These are phyloP conservation scores for Drosophila subquinaria DNA, from an alignment of 2,888 invertebrate genomes.

Conservation along the genomic window DNA sequence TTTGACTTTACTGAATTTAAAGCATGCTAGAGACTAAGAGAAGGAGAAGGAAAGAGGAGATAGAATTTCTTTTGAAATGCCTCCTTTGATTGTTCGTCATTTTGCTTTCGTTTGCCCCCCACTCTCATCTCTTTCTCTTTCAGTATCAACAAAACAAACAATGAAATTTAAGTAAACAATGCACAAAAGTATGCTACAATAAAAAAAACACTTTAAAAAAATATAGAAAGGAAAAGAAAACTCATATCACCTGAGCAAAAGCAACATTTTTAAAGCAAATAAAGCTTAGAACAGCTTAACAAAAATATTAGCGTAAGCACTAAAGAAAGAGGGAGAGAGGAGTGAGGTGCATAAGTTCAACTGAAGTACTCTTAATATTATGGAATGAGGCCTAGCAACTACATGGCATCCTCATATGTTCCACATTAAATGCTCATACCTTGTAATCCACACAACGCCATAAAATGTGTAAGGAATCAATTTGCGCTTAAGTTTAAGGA, in stretches of 20 bases:
- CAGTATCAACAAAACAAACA: conserved; percentile 57
- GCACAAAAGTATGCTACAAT: conserved; percentile 53
- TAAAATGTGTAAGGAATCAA: conserved; percentile 58
- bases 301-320: conserved; percentile 15
- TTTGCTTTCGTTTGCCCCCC: conserved; percentile 25
- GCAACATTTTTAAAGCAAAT: conserved; percentile 40
- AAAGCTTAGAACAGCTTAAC: conserved; percentile 39
- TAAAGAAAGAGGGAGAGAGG: conserved; percentile 3
- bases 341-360: conserved; percentile 12
- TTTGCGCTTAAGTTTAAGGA: conserved; percentile 40
- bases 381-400: neutral
- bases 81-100: conserved; percentile 28
- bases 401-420: conserved; percentile 9
- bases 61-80: conserved; percentile 4
- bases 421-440: neutral
- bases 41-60: neutral
- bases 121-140: conserved; percentile 15
- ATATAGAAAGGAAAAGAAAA: conserved; percentile 4
- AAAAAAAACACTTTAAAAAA: conserved; percentile 16
- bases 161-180: conserved; percentile 65
- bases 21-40: neutral
- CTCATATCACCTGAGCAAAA: conserved; percentile 7
- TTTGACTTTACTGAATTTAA: conserved; percentile 64
- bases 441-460: conserved; percentile 6
- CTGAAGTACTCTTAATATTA: conserved; percentile 1